phyloP scores from a whole-genome alignment of 2,113 vertebrate species.

The Corvus moneduloides region DNA sequence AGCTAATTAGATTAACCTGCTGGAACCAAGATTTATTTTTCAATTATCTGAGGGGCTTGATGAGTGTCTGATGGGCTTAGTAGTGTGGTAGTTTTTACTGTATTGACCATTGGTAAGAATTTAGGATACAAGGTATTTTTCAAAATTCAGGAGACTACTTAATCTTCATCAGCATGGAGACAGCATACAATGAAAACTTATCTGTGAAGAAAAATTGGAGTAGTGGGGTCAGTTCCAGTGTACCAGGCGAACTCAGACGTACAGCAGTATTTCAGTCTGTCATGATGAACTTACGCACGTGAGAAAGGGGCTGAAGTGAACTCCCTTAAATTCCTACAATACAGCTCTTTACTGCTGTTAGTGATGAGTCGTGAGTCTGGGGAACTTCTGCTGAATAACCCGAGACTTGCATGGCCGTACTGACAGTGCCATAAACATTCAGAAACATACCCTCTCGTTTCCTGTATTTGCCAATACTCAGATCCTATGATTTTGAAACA shows the following conservation, averaged over 20 bases:
- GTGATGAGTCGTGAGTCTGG: neutral
- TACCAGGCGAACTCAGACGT: neutral
- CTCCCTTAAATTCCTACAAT: neutral
- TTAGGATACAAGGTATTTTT: neutral
- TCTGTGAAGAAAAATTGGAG: neutral
- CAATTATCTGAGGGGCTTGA: neutral
- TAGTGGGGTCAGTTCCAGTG: neutral
- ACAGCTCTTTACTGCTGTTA: neutral
- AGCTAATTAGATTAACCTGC: neutral
- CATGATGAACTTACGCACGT: fast-evolving
- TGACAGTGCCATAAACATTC: neutral
- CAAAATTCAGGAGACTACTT: neutral
- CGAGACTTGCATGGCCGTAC: fast-evolving
- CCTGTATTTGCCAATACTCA: neutral
- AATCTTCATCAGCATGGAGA: neutral
- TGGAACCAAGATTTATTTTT: neutral
- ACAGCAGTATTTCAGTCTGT: neutral
- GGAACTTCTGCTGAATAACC: neutral
- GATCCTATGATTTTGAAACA: neutral
- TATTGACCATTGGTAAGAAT: neutral
- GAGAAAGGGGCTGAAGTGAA: neutral
- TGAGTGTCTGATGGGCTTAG: neutral
- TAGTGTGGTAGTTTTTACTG: neutral
- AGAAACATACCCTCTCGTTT: neutral
- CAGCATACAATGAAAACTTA: neutral